Evolutionary conservation across 2,797 vertebrate species (phyloP), one percentile per base, ranked within the genome.

Genomic region (Phylloscopus collybita): DNA sequence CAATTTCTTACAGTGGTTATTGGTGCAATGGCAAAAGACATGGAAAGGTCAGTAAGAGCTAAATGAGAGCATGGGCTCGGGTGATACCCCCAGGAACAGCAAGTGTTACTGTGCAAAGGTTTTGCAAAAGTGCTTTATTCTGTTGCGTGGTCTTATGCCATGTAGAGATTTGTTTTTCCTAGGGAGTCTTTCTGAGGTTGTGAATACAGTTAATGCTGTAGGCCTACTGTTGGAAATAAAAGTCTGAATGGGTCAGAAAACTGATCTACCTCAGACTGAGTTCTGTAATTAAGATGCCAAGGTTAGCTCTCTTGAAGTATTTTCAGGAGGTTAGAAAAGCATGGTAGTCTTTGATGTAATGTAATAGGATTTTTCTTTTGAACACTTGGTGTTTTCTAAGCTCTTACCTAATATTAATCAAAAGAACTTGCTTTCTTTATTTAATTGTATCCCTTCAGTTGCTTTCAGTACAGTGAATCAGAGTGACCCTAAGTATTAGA

Each of bases 21-120:
- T 99, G 99, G 99, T 85, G 95, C 85, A 96, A 97, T 4, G 98
- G 99, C 92, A 98, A 98, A 96, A 98, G 98, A 67, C 98, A 99
- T 2, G 99, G 99, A 54, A 98, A 98, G 98, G 99, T 99, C 97
- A 56, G 93, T 85, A 59, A 57, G 53, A 73, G 10, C 16, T 19
- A 45, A 34, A 65, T 15, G 32, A 50, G 51, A 60, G 17, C 10
- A 1, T n/a, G 27, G 23, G 59, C 18, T 69, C 3, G 0, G 56
- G 16, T 59, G 40, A 13, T 66, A 2, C 23, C 7, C 36, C 66
- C 47, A 86, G n/a, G 32, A 90, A 21, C 17, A 62, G 59, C 42
- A 76, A 56, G 16, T 25, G 30, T 18, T 70, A 17, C 40, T 29
- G 29, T 47, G 62, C 16, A 74, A 16, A 66, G 23, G 10, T 66